Conservation (phyloP, 2,888 invertebrate genomes). For the Melanostoma mellinum region DNA sequence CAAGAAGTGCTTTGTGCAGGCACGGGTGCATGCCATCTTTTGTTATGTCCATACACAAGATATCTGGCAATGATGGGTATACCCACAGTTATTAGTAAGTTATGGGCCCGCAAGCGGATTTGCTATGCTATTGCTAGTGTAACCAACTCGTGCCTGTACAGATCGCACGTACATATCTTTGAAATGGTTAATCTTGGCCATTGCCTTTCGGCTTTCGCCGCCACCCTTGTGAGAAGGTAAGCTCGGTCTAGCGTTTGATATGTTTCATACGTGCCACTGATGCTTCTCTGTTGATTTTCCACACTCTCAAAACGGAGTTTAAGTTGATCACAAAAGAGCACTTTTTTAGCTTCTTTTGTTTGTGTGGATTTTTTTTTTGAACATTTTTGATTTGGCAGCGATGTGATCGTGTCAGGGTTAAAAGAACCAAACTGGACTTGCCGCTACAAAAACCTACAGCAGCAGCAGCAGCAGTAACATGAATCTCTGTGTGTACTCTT, state of each 20-base stretch:
- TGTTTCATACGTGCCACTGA: background rate
- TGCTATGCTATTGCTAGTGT: slow-evolving; percentile 47
- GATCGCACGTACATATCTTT: slow-evolving; percentile 71
- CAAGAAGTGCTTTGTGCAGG: slow-evolving; percentile 26
- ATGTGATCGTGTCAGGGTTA: slow-evolving; percentile 69
- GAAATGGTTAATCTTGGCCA: slow-evolving; percentile 67
- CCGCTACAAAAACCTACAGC: slow-evolving; percentile 19
- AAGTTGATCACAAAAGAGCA: slow-evolving; percentile 58
- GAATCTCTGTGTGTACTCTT: slow-evolving; percentile 49
- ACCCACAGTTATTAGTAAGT: slow-evolving; percentile 68
- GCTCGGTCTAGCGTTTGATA: too few species aligned
- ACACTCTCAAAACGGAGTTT: slow-evolving; percentile 58
- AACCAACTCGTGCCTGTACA: slow-evolving; percentile 68
- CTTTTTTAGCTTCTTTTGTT: slow-evolving; percentile 47
- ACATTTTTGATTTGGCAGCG: slow-evolving; percentile 62
- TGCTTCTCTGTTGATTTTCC: slow-evolving; percentile 58
- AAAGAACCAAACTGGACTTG: slow-evolving; percentile 68
- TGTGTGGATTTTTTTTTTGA: slow-evolving; percentile 18
- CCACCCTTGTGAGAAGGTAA: slow-evolving; percentile 61
- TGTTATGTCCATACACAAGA: slow-evolving; percentile 18
- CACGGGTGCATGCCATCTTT: slow-evolving; percentile 29
- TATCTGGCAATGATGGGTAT: slow-evolving; percentile 1
- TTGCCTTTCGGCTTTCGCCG: slow-evolving; percentile 63
- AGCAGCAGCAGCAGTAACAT: slow-evolving; percentile 25
- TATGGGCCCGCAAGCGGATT: slow-evolving; percentile 44